A percentile compares a stretch with the other conserved stretches of the same genome.
Evolutionary conservation across 2,888 invertebrate species (phyloP).

Genomic region (Hemithea aestivaria): DNA sequence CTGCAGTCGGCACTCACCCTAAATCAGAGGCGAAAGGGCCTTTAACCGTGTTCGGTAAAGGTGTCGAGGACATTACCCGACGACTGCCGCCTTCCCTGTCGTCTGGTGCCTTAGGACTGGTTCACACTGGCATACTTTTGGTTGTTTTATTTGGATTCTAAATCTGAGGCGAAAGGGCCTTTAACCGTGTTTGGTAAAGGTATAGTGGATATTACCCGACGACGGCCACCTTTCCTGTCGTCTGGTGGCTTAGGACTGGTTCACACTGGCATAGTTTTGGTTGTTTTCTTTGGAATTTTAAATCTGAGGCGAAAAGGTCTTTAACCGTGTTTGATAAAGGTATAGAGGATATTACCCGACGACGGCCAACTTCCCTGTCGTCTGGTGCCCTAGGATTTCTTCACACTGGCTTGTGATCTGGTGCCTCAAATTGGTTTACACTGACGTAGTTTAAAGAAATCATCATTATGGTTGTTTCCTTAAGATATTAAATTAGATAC

Average conservation of each 20-base stretch:
- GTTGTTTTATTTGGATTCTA: no score
- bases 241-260: slow-evolving; percentile 8
- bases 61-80: slow-evolving; percentile 57
- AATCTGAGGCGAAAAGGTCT: slow-evolving; percentile 52
- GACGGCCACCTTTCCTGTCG: slow-evolving; percentile 18
- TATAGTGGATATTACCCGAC: slow-evolving; percentile 55
- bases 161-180: slow-evolving; percentile 52
- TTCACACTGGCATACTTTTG: no score
- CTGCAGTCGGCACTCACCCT: slow-evolving; percentile 29
- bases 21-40: slow-evolving; percentile 52
- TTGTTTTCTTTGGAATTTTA: no score
- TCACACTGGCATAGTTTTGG: no score
- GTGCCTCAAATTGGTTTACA: background rate
- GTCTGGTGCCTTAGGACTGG: slow-evolving; percentile 9
- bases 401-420: slow-evolving; percentile 7
- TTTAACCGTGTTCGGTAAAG: slow-evolving; percentile 57
- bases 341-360: slow-evolving; percentile 55
- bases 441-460: no score
- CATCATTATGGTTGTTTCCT: no score
- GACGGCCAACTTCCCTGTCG: slow-evolving; percentile 18
- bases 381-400: slow-evolving; percentile 7
- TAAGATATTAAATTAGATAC: slow-evolving; percentile 49
- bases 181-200: slow-evolving; percentile 57
- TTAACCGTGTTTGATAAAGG: slow-evolving; percentile 57
- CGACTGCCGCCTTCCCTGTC: slow-evolving; percentile 18